Evolutionary conservation across 2,113 vertebrate genomes (phyloP).

Genomic region (Heterocephalus glaber): DNA sequence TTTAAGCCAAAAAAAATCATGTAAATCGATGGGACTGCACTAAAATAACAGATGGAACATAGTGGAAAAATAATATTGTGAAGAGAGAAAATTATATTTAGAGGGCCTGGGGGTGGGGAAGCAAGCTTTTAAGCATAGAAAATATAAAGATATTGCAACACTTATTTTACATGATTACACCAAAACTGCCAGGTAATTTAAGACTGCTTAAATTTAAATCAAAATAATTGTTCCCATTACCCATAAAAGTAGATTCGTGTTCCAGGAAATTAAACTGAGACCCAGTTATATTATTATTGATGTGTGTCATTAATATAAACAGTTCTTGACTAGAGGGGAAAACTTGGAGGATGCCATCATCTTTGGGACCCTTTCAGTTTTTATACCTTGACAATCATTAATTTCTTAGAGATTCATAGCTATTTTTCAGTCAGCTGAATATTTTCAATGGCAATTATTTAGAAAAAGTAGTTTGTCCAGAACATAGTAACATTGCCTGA

Average conservation of each 20-base stretch:
- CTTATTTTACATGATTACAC: neutral
- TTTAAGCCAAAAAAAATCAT: no score
- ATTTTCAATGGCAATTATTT: neutral
- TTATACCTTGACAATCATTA: neutral
- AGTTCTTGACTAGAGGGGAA: neutral
- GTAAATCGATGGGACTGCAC: neutral
- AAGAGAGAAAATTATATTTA: neutral
- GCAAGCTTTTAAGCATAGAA: neutral
- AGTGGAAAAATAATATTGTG: neutral
- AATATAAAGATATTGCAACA: neutral
- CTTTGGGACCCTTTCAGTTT: neutral
- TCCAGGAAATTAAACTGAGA: neutral
- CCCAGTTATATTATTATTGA: neutral
- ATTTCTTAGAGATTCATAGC: neutral
- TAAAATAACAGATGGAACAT: neutral
- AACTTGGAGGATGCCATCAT: neutral
- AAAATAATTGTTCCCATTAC: neutral
- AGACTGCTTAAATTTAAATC: neutral
- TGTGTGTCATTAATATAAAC: neutral
- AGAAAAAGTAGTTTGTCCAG: neutral
- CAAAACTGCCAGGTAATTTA: neutral
- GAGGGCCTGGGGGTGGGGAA: neutral
- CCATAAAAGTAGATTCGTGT: neutral
- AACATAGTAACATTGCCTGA: neutral
- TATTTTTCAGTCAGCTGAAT: neutral